Base-by-base conservation (phyloP, 2,888 invertebrate genomes). In the Calameuta filiformis region DNA sequence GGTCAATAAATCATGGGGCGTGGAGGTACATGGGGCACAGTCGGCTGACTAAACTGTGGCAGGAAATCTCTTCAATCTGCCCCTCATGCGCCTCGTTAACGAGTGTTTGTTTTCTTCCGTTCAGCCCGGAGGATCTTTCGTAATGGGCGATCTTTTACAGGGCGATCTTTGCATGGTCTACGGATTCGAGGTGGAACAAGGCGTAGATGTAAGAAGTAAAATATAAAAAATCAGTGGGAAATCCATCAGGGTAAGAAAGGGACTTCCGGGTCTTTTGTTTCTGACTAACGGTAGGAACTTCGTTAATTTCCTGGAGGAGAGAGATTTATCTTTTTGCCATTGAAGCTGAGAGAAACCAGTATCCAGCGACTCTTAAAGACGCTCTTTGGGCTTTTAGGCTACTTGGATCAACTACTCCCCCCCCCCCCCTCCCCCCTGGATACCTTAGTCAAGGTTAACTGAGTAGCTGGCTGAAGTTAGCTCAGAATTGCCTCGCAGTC, bases 31-130 rank as follows among this genome's bases (percentile, higher is more conserved):
- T 77, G 80, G 81, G 78, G 77, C 73, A 71, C 69, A 76, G 73
- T 71, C 73, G 79, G 79, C 81, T 79, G 81, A 83, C 84, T 85
- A 83, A 87, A 87, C 87, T 84, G 86, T 86, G 87, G 87, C 90
- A 90, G 90, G 90, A 90, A 90, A 90, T 90, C 90, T 90, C 89
- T 90, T 89, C 89, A 90, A 90, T 90, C 89, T 90, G 89, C 84
- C 84, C 84, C 86, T 88, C 87, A 90, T 90, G 89, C 87, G 86
- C 82, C 90, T 89, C 86, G 88, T 90, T 90, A 90, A 90, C 88
- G 84, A 88, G 87, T 87, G 86, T 89, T 90, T 90, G 89, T 90
- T 89, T 90, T 90, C 89, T 87, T 89, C 85, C 87, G 85, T 85
- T 83, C 81, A 30, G 31, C 34, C 30, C 11, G 56, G 56, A 56